phyloP scores from a whole-genome alignment of 2,888 invertebrate genomes.

The Didymodactylos carnosus region DNA sequence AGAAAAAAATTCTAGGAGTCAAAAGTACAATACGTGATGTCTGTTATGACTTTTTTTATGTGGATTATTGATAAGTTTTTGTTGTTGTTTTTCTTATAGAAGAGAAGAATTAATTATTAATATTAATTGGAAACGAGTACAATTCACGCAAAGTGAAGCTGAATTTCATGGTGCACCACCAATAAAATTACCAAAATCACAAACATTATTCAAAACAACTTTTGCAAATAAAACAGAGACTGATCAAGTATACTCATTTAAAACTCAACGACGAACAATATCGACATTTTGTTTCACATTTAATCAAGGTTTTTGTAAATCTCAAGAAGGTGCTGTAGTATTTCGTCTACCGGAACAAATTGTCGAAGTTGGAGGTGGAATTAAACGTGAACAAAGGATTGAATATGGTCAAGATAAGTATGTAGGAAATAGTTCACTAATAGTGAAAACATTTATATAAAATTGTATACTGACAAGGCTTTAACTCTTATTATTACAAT shows the following conservation, averaged over 20 bases:
- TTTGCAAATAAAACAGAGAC: conserved; percentile 27
- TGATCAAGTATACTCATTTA: conserved; percentile 28
- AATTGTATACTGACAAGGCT: too few species aligned
- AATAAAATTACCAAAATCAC: conserved; percentile 4
- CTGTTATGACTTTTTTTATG: background rate
- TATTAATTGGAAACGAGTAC: conserved; percentile 11
- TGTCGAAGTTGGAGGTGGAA: conserved; percentile 31
- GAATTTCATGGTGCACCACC: background rate
- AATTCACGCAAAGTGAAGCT: background rate
- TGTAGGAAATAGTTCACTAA: conserved; percentile 5
- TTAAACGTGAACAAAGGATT: conserved; percentile 30
- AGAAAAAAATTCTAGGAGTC: background rate
- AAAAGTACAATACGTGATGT: background rate
- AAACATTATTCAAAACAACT: conserved; percentile 25
- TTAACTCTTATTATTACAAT: too few species aligned
- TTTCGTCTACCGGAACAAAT: conserved; percentile 36
- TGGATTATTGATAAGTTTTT: background rate
- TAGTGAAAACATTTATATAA: too few species aligned
- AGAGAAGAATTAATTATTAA: conserved; percentile 6
- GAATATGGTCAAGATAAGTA: conserved; percentile 27
- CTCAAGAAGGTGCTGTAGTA: conserved; percentile 34
- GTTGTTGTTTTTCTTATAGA: too few species aligned
- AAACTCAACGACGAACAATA: conserved; percentile 26
- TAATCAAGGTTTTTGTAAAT: conserved; percentile 28
- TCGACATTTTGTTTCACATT: conserved; percentile 24